phyloP scores from a whole-genome alignment of 2,113 vertebrate genomes.

The Lophochroa leadbeateri region DNA sequence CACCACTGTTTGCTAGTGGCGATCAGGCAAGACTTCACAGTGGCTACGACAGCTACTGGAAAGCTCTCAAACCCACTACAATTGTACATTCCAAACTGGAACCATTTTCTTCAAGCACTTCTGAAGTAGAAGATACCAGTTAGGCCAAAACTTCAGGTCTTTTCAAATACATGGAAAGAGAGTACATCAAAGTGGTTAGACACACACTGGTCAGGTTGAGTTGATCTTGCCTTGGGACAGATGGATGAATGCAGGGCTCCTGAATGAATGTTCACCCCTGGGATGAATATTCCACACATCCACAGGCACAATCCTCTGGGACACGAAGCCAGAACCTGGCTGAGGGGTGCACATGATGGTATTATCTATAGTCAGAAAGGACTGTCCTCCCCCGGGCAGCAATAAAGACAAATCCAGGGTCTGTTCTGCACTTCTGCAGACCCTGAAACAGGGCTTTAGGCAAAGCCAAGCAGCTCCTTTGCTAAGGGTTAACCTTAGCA shows the following conservation, averaged over 20 bases:
- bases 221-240: neutral
- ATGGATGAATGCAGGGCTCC: neutral
- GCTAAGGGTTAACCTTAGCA: neutral
- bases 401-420: neutral
- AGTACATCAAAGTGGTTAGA: accelerated
- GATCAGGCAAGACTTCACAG: neutral
- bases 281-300: neutral
- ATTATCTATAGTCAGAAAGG: neutral
- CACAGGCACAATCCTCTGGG: neutral
- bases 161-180: neutral
- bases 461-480: neutral
- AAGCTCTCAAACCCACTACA: neutral
- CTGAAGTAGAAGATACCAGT: neutral
- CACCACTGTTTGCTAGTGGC: neutral
- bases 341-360: neutral
- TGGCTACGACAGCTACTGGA: neutral
- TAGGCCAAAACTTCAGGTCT: neutral
- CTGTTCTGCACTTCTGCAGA: neutral
- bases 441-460: neutral
- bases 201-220: accelerated
- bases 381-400: neutral
- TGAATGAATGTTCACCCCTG: neutral
- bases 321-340: neutral
- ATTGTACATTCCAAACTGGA: neutral
- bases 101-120: neutral